Conservation (phyloP, 2,888 invertebrate genomes). For the Phortica magna region DNA sequence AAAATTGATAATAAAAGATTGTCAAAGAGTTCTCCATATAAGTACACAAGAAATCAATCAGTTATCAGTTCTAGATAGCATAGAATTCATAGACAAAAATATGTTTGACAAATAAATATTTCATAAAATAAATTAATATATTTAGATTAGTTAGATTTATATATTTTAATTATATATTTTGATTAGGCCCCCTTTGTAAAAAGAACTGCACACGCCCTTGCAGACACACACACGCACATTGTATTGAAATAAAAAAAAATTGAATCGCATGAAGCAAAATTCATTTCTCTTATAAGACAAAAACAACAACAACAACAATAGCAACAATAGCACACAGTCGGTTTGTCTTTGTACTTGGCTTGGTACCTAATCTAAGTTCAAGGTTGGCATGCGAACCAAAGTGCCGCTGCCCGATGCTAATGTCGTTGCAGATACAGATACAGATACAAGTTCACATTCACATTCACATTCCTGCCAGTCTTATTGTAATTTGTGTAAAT, state of each 20-base stretch:
- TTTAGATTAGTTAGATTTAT: too few relatives aligned
- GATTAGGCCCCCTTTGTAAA: too few relatives aligned
- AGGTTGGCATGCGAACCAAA: conserved; percentile 20
- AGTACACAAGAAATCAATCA: too few relatives aligned
- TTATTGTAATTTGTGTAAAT: conserved; percentile 23
- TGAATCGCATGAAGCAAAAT: conserved; percentile 14
- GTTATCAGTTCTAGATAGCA: too few relatives aligned
- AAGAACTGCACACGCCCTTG: too few relatives aligned
- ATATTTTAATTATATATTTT: too few relatives aligned
- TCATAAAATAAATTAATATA: too few relatives aligned
- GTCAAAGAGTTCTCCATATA: too few relatives aligned
- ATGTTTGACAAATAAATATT: too few relatives aligned
- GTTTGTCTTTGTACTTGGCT: conserved; percentile 22
- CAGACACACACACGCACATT: conserved; percentile 1
- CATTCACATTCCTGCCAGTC: neutral
- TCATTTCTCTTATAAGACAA: conserved; percentile 9
- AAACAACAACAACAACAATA: conserved; percentile 1
- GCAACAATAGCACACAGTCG: neutral
- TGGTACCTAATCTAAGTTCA: conserved; percentile 32
- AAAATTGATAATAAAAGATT: too few relatives aligned
- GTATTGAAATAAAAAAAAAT: neutral
- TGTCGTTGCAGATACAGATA: neutral
- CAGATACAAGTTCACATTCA: neutral
- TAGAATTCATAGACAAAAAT: too few relatives aligned
- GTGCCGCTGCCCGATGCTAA: neutral